Conservation (phyloP, 2,797 vertebrate species). For the Chaetophractus vellerosus region DNA sequence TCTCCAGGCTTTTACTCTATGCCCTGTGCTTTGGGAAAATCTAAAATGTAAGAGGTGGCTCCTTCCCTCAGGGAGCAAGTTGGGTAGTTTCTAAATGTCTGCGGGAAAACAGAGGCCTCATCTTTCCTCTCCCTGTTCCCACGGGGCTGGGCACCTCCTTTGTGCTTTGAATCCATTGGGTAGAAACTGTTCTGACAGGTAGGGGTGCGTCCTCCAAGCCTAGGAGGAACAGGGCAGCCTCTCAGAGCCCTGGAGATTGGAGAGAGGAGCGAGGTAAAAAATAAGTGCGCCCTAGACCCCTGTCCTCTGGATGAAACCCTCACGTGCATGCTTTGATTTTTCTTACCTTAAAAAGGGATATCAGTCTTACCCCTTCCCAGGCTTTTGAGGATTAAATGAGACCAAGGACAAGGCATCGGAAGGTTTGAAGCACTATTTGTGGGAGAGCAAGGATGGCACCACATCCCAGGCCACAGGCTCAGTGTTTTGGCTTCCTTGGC, state of each 20-base stretch:
- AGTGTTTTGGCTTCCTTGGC: not conserved
- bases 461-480: not conserved
- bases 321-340: not conserved
- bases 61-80: not conserved
- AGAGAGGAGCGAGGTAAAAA: not conserved
- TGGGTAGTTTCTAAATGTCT: too few species aligned
- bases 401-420: not conserved
- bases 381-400: fast-evolving
- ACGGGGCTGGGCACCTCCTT: too few species aligned
- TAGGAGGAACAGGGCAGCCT: not conserved
- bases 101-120: too few species aligned
- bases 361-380: not conserved
- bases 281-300: not conserved
- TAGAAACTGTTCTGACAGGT: not conserved
- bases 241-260: not conserved
- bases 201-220: not conserved
- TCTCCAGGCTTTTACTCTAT: not conserved
- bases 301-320: not conserved
- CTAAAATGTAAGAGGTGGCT: not conserved
- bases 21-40: not conserved
- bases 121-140: not conserved
- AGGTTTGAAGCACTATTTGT: fast-evolving
- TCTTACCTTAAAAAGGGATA: too few species aligned
- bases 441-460: too few species aligned
- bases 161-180: fast-evolving